Percentiles rank a stretch among this genome's conserved stretches.
phyloP scores from a whole-genome alignment of 2,113 vertebrate species.

The Solenodon paradoxus region DNA sequence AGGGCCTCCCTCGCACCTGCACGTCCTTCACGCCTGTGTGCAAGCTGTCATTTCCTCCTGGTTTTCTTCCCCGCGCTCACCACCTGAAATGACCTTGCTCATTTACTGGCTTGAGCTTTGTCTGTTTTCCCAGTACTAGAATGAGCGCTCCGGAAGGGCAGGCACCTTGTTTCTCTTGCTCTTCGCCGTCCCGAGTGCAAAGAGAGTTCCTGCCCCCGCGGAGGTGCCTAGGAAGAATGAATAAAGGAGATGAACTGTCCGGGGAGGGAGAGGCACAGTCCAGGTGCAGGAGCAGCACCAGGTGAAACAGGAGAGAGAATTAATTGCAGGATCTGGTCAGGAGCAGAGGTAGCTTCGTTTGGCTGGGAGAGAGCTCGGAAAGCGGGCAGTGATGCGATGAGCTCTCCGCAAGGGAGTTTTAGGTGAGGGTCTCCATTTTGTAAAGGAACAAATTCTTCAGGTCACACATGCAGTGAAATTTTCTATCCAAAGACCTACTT shows the following conservation, averaged over 20 bases:
- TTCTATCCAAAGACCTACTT: background rate
- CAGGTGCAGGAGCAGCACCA: background rate
- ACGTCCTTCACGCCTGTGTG: background rate
- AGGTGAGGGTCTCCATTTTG: background rate
- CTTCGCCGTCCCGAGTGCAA: background rate
- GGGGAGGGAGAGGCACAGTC: background rate
- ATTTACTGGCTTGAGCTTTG: background rate
- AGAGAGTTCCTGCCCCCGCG: background rate
- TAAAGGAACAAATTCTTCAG: background rate
- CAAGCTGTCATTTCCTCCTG: background rate
- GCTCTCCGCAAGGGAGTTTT: background rate
- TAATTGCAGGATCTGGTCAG: background rate
- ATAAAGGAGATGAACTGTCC: background rate
- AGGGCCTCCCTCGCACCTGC: background rate
- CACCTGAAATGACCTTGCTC: conserved; percentile 16
- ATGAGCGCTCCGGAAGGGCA: background rate
- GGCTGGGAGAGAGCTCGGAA: background rate
- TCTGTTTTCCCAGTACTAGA: conserved; percentile 15
- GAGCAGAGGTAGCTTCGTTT: background rate
- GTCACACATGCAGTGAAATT: background rate
- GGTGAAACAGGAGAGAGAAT: background rate
- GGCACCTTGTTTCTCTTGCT: background rate
- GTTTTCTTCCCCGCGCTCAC: background rate
- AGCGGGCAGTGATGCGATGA: background rate
- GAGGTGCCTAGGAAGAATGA: background rate